Percentiles rank a stretch among this genome's conserved stretches.
These are phyloP conservation scores for Lepeophtheirus salmonis DNA, from an alignment of 1,140 invertebrate genomes.

Conservation along the genomic window DNA sequence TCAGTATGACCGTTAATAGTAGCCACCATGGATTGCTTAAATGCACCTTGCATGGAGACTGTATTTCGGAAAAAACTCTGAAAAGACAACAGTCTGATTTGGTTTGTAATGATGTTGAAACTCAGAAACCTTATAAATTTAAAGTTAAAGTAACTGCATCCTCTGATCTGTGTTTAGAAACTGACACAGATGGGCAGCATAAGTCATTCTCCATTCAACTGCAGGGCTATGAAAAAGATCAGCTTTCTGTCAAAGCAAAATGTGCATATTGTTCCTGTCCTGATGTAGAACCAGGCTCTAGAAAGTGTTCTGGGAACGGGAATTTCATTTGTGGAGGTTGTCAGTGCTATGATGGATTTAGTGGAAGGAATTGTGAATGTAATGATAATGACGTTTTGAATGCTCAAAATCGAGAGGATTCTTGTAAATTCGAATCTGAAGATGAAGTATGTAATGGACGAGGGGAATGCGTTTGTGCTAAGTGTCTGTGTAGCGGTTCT, in stretches of 20 bases:
- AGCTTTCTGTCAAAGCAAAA: not conserved
- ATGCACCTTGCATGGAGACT: not conserved
- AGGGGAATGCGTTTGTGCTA: not conserved
- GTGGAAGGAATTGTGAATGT: conserved; percentile 25
- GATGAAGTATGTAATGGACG: conserved; percentile 2
- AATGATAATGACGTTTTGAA: conserved; percentile 1
- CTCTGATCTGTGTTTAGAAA: not conserved
- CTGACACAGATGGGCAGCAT: too few relatives aligned
- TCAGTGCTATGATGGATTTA: conserved; percentile 14
- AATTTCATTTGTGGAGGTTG: conserved; percentile 7
- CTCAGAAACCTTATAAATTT: not conserved
- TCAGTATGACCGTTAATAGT: not conserved
- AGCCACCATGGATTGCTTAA: not conserved
- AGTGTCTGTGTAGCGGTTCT: not conserved
- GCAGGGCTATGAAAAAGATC: not conserved
- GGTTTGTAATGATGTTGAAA: not conserved
- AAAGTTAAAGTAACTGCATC: not conserved
- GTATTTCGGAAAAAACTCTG: too few relatives aligned
- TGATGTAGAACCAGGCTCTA: not conserved
- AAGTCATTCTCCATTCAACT: not conserved
- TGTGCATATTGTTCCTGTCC: not conserved
- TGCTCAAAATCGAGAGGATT: not conserved
- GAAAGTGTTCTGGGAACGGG: conserved; percentile 3
- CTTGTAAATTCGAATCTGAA: not conserved
- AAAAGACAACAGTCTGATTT: not conserved